These are phyloP conservation scores for Helicoverpa assulta DNA, from an alignment of 2,888 invertebrate species.

Conservation along the genomic window DNA sequence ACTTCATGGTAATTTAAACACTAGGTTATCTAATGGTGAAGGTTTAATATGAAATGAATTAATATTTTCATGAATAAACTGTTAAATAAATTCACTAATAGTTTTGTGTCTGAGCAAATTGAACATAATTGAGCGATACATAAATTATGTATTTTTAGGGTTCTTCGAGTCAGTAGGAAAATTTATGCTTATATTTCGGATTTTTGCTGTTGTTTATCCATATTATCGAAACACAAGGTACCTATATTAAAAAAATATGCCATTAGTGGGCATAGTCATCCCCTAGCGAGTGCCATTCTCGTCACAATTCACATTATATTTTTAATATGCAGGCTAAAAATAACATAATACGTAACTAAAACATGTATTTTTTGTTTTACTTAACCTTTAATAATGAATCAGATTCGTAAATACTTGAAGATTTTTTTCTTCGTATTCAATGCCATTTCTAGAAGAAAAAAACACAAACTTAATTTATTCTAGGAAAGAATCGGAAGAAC, in stretches of 20 bases:
- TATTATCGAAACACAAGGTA: too few species aligned
- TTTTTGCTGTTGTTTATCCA: too few species aligned
- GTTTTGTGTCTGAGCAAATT: slow-evolving; percentile 26
- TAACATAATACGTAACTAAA: background rate
- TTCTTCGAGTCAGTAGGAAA: too few species aligned
- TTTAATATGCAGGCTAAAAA: too few species aligned
- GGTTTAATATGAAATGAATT: slow-evolving; percentile 37
- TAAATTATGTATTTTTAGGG: background rate
- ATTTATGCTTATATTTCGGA: too few species aligned
- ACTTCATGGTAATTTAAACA: slow-evolving; percentile 50
- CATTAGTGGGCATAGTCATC: too few species aligned
- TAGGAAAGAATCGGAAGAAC: background rate
- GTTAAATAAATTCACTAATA: slow-evolving; percentile 12
- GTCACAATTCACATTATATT: too few species aligned
- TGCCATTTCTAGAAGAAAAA: slow-evolving; percentile 3
- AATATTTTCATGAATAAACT: slow-evolving; percentile 28
- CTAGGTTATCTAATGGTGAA: slow-evolving; percentile 41
- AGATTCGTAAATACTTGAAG: background rate
- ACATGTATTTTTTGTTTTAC: background rate
- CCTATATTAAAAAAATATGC: too few species aligned
- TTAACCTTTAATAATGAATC: background rate
- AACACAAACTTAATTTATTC: background rate
- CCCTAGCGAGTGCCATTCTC: too few species aligned
- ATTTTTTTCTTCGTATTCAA: background rate
- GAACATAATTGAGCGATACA: slow-evolving; percentile 22